Evolutionary conservation across 2,113 vertebrate species (phyloP), one percentile per base, ranked within the genome.

Genomic region (Montifringilla adamsi): DNA sequence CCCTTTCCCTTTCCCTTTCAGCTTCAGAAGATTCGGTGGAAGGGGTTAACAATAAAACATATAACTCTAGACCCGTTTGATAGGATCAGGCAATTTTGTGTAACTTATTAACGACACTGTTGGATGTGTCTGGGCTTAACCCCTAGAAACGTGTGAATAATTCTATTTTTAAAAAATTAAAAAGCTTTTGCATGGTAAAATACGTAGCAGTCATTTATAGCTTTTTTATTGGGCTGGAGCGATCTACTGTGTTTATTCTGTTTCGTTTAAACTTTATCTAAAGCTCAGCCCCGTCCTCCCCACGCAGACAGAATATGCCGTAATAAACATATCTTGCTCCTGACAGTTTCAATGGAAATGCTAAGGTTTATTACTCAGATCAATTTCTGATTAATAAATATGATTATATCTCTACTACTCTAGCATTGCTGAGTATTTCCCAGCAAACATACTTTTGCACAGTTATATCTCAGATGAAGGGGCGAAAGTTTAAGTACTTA

Each of bases 1-100:
- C 94, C 95, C 92, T 97, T 98, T 97, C 97, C 98, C 97, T 98
- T 97, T 97, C 96, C 97, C 96, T 98, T 99, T 99, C 98, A 99
- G 98, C 98, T 98, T 98, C 97, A 97, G 98, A 98, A 98, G 97
- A 98, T 97, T 98, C 97, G 94, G 95, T 97, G 98, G 97, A 98
- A 98, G 97, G 97, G 96, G 96, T 97, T 97, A 98, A 98, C 97
- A 98, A 98, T 97, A 98, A 98, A 98, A 98, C 97, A 85, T 79
- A 97, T 93, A 98, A 96, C 93, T 97, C 96, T 93, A 89, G 86
- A 93, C 73, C 84, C 90, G 89, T 97, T 97, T 93, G 95, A 93
- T 95, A 95, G 96, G 94, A 96, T 94, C 94, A 90, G 84, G 87
- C 94, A 95, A 94, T 97, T 94, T 84, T 93, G 89, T 95, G 94